Evolutionary conservation across 2,113 vertebrate species (phyloP), one percentile per base, ranked within the genome.

Genomic region (Odontophorus gujanensis): DNA sequence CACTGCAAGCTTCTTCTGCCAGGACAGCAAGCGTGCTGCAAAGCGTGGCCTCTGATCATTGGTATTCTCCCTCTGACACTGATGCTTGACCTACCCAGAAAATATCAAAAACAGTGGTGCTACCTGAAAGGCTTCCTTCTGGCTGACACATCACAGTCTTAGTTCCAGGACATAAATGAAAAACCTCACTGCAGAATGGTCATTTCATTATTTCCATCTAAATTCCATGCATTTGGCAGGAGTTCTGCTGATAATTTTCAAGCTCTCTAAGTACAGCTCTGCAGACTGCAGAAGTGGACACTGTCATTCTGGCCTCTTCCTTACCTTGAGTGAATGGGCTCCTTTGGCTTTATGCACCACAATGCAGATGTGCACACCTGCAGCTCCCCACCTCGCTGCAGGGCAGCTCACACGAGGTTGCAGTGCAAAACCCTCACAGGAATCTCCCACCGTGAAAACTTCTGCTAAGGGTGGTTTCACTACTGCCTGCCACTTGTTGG

Each of bases 141-240:
- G 36, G 34, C 36, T 43, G 38, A 68, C 85, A 51, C 22, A 51
- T 7, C 22, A 14, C 40, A 7, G 22, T 51, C 28, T 34, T 24
- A 5, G 66, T 87, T 91, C 62, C 82, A 73, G 48, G n/a, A 43
- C 24, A 25, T 11, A 92, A 94, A 13, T 58, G 40, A 25, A n/a
- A 50, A 50, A 38, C 6, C 21, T 22, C 30, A 72, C 9, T 80
- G 61, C 38, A 9, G 40, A 86, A 87, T 12, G 67, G 53, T 76
- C 68, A 59, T 67, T 91, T 87, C 69, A 77, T 73, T 58, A 59
- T 82, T 95, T 85, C 81, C 67, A 85, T 76, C 59, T 59, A 80
- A 91, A 91, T 69, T 93, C 63, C 57, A 57, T 0, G 0, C 20
- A 71, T n/a, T 71, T 87, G 91, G 87, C 71, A 80, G 45, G 11